phyloP scores from a whole-genome alignment of 1,140 invertebrate species.

The Orius insidiosus region DNA sequence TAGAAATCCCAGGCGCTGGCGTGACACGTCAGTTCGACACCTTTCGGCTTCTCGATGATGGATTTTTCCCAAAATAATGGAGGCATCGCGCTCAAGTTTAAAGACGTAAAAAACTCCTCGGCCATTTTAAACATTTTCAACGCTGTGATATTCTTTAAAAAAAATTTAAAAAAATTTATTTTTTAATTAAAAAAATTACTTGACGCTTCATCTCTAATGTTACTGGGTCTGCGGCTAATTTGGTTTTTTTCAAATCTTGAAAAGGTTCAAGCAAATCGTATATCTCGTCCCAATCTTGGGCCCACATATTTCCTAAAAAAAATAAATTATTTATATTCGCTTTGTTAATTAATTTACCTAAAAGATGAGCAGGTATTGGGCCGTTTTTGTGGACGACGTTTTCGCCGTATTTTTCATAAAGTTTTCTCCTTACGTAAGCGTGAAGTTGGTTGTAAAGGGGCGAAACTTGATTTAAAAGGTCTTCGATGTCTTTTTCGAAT shows the following conservation, averaged over 20 bases:
- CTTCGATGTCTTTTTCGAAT: conserved; percentile 41
- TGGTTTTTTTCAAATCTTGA: conserved; percentile 41
- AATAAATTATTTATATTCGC: conserved; percentile 21
- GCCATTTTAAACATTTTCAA: conserved; percentile 61
- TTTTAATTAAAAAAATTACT: no score
- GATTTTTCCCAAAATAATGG: conserved; percentile 63
- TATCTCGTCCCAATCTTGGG: conserved; percentile 72
- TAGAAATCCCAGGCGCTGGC: conserved; percentile 86
- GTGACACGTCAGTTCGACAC: conserved; percentile 62
- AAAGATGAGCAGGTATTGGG: conserved; percentile 76
- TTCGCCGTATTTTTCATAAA: conserved; percentile 51
- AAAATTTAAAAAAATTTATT: no score
- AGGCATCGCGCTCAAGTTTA: conserved; percentile 70
- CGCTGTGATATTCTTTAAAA: conserved; percentile 43
- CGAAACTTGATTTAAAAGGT: conserved; percentile 51
- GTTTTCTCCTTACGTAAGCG: conserved; percentile 60
- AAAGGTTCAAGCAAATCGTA: conserved; percentile 56
- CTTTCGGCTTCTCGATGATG: conserved; percentile 59
- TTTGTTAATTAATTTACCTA: conserved; percentile 33
- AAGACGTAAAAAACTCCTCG: conserved; percentile 71
- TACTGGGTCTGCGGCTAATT: conserved; percentile 59
- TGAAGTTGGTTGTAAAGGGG: conserved; percentile 76
- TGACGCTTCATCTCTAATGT: conserved; percentile 30
- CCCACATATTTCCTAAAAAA: conserved; percentile 85
- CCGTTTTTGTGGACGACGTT: conserved; percentile 45